These are phyloP conservation scores for Hemitrygon akajei DNA, from an alignment of 2,797 vertebrate genomes.

Conservation along the genomic window DNA sequence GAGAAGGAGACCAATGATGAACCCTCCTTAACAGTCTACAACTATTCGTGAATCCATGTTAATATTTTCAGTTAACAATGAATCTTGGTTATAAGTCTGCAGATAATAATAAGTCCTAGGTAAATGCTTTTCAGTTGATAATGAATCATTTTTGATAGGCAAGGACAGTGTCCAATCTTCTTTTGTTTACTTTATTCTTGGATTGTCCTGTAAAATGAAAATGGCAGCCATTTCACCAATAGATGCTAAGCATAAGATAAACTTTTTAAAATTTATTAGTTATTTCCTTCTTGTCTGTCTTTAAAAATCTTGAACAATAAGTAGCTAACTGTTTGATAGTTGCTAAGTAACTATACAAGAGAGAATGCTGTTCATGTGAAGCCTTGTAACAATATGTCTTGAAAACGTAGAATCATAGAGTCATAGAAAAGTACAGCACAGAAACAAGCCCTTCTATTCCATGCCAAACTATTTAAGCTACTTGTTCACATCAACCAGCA, in stretches of 20 bases:
- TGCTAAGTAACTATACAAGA: not conserved
- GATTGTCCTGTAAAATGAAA: not conserved
- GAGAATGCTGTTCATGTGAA: not conserved
- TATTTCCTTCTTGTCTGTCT: not conserved
- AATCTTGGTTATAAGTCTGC: not conserved
- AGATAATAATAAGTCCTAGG: not conserved
- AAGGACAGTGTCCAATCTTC: not conserved
- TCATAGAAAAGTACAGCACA: no score
- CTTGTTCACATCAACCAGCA: no score
- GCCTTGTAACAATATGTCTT: not conserved
- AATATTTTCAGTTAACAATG: not conserved
- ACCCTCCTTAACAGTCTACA: not conserved
- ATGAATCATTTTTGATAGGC: not conserved
- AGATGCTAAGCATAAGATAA: not conserved
- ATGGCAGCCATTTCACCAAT: not conserved
- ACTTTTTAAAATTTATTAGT: no score
- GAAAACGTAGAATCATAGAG: not conserved
- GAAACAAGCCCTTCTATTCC: no score
- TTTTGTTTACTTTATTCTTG: not conserved
- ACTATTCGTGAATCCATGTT: not conserved
- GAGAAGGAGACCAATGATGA: not conserved
- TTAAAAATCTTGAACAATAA: not conserved
- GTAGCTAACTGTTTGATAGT: not conserved
- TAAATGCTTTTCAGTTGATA: no score
- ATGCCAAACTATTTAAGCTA: no score